phyloP scores from a whole-genome alignment of 1,140 invertebrate genomes.

The Contarinia nasturtii region DNA sequence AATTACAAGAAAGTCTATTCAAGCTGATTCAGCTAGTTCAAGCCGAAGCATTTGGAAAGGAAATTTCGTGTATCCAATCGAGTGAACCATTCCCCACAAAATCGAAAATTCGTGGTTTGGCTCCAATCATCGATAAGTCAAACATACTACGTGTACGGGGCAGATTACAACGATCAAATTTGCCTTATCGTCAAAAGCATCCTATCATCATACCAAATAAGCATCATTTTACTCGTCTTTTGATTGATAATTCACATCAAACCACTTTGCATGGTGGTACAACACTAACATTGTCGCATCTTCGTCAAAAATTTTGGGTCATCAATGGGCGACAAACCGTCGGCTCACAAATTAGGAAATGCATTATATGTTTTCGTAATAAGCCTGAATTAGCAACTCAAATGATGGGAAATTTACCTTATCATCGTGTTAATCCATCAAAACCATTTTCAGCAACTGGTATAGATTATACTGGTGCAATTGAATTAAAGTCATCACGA shows the following conservation, averaged over 20 bases:
- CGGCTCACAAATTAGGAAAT: background rate
- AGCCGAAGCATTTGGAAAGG: background rate
- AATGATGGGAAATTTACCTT: background rate
- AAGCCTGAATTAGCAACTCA: background rate
- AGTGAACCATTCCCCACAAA: background rate
- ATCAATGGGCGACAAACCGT: conserved; percentile 7
- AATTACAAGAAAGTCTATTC: background rate
- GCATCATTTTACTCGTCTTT: background rate
- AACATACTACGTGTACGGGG: conserved; percentile 11
- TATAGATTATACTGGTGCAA: conserved; percentile 17
- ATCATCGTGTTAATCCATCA: conserved; percentile 8
- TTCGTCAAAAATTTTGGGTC: conserved; percentile 11
- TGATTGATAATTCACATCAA: conserved; percentile 5
- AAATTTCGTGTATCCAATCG: background rate
- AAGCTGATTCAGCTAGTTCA: background rate
- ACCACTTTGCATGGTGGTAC: conserved; percentile 6
- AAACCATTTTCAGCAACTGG: conserved; percentile 12
- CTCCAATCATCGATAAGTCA: conserved; percentile 6
- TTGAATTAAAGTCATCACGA: conserved; percentile 5
- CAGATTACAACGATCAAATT: conserved; percentile 3
- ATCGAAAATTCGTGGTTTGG: conserved; percentile 4
- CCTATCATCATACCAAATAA: conserved; percentile 5
- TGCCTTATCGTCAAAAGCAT: conserved; percentile 4
- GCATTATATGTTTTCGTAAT: background rate
- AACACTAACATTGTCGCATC: conserved; percentile 5